Conservation (phyloP, 2,888 invertebrate species). For the Watsonalla cultraria region DNA sequence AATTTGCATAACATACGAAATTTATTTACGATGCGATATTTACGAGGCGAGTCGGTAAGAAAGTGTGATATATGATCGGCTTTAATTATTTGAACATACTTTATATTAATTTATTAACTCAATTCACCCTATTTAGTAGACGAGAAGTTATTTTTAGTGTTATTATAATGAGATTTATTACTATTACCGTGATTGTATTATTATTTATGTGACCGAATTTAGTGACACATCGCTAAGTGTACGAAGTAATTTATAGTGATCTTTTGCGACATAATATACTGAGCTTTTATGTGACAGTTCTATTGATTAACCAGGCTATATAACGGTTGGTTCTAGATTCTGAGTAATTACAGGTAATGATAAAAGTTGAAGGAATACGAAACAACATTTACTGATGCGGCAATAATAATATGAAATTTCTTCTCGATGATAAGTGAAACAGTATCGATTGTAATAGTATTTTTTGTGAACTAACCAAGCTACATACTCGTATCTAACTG, state of each 20-base stretch:
- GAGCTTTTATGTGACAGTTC: background rate
- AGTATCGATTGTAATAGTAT: slow-evolving; percentile 7
- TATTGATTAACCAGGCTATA: background rate
- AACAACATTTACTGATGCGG: background rate
- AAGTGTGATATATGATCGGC: slow-evolving; percentile 38
- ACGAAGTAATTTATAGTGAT: no score
- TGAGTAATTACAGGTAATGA: background rate
- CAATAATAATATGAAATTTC: background rate
- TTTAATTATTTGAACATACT: slow-evolving; percentile 28
- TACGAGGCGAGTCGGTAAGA: slow-evolving; percentile 36
- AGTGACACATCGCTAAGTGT: background rate
- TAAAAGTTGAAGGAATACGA: background rate
- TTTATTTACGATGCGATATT: slow-evolving; percentile 36
- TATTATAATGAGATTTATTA: background rate
- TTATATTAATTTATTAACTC: slow-evolving; percentile 32
- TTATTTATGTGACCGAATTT: background rate
- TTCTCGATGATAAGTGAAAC: background rate
- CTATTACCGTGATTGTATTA: background rate
- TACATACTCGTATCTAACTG: slow-evolving; percentile 45
- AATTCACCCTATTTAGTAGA: slow-evolving; percentile 15
- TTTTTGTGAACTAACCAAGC: slow-evolving; percentile 25
- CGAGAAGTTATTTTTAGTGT: background rate
- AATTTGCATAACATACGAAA: slow-evolving; percentile 41
- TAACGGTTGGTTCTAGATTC: background rate
- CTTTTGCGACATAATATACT: no score